Base-by-base conservation (phyloP, 2,113 vertebrate genomes). In the Oxyura jamaicensis region DNA sequence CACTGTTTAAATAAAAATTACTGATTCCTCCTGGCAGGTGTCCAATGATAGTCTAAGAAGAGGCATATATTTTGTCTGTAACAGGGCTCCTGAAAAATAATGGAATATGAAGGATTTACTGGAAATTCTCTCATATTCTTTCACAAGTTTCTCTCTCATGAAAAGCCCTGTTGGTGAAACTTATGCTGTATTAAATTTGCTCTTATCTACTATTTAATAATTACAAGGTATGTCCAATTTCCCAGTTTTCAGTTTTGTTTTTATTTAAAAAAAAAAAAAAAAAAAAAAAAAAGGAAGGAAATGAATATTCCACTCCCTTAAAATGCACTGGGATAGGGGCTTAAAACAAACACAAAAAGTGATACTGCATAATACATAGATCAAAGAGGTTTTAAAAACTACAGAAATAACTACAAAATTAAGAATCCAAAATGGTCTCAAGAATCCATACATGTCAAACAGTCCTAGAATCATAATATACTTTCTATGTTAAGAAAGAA, bases 1-100 rank as follows among this genome's bases (percentile, higher is more conserved):
- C 11, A 26, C 20, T 35, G 73, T 84, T 56, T 41, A 22, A 68
- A 84, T 83, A 76, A 96, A 95, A 91, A n/a, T 48, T 81, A 72
- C 58, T 19, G 4, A 23, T 76, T 80, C 19, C 33, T 82, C 36
- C 74, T 63, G 29, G 14, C 4, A 44, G 83, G 56, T 8, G 9
- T 90, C 86, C 78, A 10, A 59, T 67, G 36, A 59, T 88, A 58
- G 15, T 90, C 44, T 86, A 60, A n/a, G 31, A 76, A 35, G 46
- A 92, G 3, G 4, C 14, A 82, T 56, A 52, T 35, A 92, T 88
- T 91, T 94, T 56, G 20, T 82, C 36, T 80, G 10, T 56, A 90
- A 42, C 36, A 55, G 4, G 50, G 36, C 12, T 81, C 50, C n/a
- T 87, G n/a, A 90, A 96, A 97, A 92, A 74, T 50, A 86, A 23